Evolutionary conservation across 2,113 vertebrate genomes (phyloP).

Genomic region (Cichladusa arquata): DNA sequence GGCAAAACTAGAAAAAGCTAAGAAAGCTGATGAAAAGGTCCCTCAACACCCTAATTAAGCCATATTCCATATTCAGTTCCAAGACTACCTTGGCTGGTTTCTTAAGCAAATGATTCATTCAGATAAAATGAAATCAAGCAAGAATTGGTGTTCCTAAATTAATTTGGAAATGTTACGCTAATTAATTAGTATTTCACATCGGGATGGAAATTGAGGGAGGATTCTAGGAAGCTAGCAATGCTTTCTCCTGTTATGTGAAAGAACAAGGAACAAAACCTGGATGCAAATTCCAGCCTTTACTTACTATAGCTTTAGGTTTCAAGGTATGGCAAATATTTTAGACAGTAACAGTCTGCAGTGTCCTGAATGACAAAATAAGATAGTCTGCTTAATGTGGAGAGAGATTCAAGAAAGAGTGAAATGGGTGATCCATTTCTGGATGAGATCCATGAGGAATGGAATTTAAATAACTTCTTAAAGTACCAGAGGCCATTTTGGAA

Average conservation of each 20-base stretch:
- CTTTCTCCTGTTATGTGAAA: neutral
- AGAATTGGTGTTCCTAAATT: neutral
- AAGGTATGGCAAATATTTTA: neutral
- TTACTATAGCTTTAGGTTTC: neutral
- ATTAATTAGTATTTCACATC: neutral
- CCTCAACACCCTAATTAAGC: neutral
- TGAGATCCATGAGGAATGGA: neutral
- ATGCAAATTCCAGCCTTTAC: neutral
- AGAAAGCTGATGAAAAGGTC: neutral
- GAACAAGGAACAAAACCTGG: neutral
- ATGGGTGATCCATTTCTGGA: neutral
- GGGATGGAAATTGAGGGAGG: neutral
- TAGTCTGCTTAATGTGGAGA: neutral
- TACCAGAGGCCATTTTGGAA: neutral
- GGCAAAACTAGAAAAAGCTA: neutral
- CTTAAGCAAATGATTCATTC: neutral
- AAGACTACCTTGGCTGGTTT: neutral
- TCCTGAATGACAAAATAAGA: neutral
- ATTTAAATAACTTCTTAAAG: neutral
- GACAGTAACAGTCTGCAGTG: neutral
- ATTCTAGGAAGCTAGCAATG: neutral
- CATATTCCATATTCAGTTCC: neutral
- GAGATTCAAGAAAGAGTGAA: neutral
- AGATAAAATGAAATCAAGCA: neutral
- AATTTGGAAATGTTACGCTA: neutral